These are phyloP conservation scores for Neostethus bicornis DNA, from an alignment of 2,797 vertebrate species.

Conservation along the genomic window DNA sequence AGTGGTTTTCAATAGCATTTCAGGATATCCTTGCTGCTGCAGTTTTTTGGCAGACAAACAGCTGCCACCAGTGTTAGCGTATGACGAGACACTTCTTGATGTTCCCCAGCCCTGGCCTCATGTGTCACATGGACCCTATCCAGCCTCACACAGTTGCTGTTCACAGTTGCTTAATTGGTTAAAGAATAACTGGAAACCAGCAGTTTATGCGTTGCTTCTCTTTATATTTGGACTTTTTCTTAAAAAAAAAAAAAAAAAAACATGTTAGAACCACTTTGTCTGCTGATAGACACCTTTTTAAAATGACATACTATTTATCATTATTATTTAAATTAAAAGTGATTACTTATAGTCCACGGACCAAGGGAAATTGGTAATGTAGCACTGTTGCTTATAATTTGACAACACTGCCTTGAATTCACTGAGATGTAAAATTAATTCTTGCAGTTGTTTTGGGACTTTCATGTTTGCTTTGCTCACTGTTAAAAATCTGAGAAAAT, in stretches of 20 bases:
- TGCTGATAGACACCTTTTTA: slow-evolving; percentile 67
- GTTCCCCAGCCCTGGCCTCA: slow-evolving; percentile 73
- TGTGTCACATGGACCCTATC: slow-evolving; percentile 76
- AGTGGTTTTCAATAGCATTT: slow-evolving; percentile 82
- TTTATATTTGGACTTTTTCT: slow-evolving; percentile 58
- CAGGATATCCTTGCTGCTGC: slow-evolving; percentile 76
- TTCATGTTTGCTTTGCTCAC: slow-evolving; percentile 76
- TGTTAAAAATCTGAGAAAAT: slow-evolving; percentile 79
- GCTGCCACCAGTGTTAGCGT: slow-evolving; percentile 74
- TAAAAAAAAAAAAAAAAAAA: no score
- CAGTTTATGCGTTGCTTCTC: slow-evolving; percentile 54
- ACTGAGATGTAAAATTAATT: slow-evolving; percentile 83
- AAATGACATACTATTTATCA: slow-evolving; percentile 75
- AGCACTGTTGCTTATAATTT: slow-evolving; percentile 80
- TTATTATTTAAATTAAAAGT: slow-evolving; percentile 75
- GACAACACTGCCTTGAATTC: slow-evolving; percentile 79
- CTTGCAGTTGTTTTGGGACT: slow-evolving; percentile 78
- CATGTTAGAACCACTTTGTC: slow-evolving; percentile 50
- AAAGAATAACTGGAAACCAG: slow-evolving; percentile 38
- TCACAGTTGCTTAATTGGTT: slow-evolving; percentile 50
- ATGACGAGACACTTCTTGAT: slow-evolving; percentile 76
- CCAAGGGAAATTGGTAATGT: slow-evolving; percentile 77
- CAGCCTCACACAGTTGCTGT: slow-evolving; percentile 61
- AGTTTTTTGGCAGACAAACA: slow-evolving; percentile 75
- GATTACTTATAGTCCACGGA: slow-evolving; percentile 74